Percentiles rank a stretch among this genome's conserved stretches.
Evolutionary conservation across 2,797 vertebrate genomes (phyloP).

Genomic region (Ctenopoma kingsleyae): DNA sequence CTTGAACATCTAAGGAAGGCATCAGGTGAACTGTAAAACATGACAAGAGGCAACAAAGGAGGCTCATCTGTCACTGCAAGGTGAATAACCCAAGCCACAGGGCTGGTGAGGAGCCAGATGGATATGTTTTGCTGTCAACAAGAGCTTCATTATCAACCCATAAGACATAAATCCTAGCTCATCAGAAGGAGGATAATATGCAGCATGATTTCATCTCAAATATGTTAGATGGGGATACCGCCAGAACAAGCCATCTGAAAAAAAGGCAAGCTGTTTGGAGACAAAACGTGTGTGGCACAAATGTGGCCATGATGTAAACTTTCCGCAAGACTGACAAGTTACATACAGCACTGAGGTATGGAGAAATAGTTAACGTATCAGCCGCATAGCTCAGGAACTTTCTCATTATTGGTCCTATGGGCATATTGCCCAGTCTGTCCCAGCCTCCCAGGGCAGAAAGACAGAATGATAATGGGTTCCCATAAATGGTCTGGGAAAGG

Average conservation of each 20-base stretch:
- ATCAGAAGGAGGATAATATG: conserved; percentile 33
- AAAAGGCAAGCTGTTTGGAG: background rate
- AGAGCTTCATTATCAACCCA: conserved; percentile 41
- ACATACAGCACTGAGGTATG: conserved; percentile 16
- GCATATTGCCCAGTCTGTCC: conserved; percentile 44
- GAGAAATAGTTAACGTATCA: conserved; percentile 42
- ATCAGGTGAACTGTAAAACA: conserved; percentile 46
- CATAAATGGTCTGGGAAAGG: background rate
- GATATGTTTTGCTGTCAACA: conserved; percentile 49
- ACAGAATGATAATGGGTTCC: conserved; percentile 17
- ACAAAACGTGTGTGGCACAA: conserved; percentile 10
- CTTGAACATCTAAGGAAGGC: conserved; percentile 33
- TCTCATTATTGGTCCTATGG: conserved; percentile 22
- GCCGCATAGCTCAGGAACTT: conserved; percentile 41
- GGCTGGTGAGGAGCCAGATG: conserved; percentile 45
- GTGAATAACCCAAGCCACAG: conserved; percentile 42
- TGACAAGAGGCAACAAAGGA: conserved; percentile 14
- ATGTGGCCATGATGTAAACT: conserved; percentile 8
- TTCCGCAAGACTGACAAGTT: conserved; percentile 18
- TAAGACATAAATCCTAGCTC: conserved; percentile 40
- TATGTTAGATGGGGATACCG: conserved; percentile 26
- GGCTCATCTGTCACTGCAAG: conserved; percentile 55
- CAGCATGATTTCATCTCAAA: conserved; percentile 35
- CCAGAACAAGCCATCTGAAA: conserved; percentile 14
- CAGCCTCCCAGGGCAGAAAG: conserved; percentile 15